A percentile compares a stretch with the other conserved stretches of the same genome.
Evolutionary conservation across 2,888 invertebrate species (phyloP).

Genomic region (Volucella inanis): DNA sequence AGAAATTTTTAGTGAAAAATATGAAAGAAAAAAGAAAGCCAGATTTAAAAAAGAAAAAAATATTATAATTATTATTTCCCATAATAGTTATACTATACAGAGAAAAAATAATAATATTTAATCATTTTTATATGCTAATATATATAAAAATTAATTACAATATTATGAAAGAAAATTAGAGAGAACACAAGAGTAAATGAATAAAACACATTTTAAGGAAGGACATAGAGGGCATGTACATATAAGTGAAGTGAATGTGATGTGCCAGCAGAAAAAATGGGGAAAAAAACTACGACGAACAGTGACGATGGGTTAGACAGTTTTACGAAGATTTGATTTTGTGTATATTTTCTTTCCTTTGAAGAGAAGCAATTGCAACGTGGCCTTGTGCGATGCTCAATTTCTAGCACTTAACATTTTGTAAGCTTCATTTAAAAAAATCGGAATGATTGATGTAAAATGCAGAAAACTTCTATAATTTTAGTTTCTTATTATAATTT

Average conservation of each 20-base stretch:
- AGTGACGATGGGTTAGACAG: not conserved
- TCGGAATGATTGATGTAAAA: too few relatives aligned
- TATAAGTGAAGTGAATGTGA: constrained; percentile 8
- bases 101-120: constrained; percentile 67
- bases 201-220: not conserved
- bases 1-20: constrained; percentile 68
- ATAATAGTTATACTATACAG: constrained; percentile 71
- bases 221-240: constrained; percentile 13
- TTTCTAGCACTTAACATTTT: too few relatives aligned
- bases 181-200: not conserved
- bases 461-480: too few relatives aligned
- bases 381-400: too few relatives aligned
- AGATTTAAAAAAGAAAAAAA: constrained; percentile 10
- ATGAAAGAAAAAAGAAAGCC: constrained; percentile 6
- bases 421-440: too few relatives aligned
- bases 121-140: constrained; percentile 73
- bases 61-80: constrained; percentile 68
- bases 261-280: constrained; percentile 17
- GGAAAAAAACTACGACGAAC: constrained; percentile 18
- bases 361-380: not conserved
- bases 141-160: constrained; percentile 63
- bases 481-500: too few relatives aligned
- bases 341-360: not conserved
- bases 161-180: constrained; percentile 40
- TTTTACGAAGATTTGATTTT: constrained; percentile 17